phyloP scores from a whole-genome alignment of 2,888 invertebrate genomes.

The Melanchra persicariae region DNA sequence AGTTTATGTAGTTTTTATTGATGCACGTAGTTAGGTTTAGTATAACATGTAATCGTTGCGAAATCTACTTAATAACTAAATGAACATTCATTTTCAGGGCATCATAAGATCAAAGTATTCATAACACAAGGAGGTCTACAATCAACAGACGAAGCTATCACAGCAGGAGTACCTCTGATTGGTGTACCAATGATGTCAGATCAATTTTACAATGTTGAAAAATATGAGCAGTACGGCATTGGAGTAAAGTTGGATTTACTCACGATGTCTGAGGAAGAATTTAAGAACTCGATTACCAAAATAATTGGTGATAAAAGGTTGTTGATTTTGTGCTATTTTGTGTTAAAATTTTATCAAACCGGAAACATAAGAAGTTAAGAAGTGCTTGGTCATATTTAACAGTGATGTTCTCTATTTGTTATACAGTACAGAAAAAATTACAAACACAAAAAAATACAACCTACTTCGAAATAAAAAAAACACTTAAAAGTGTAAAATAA shows the following conservation, averaged over 20 bases:
- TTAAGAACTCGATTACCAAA: slow-evolving; percentile 17
- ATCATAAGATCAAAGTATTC: slow-evolving; percentile 75
- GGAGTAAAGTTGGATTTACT: slow-evolving; percentile 38
- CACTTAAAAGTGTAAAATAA: no score
- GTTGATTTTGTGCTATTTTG: background rate
- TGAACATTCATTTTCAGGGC: slow-evolving; percentile 19
- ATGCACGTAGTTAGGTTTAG: no score
- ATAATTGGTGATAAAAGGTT: slow-evolving; percentile 31
- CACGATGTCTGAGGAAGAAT: slow-evolving; percentile 19
- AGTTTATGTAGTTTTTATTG: no score
- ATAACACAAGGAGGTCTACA: slow-evolving; percentile 82
- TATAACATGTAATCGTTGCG: no score
- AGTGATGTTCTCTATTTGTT: no score
- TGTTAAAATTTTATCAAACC: no score
- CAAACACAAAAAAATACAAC: no score
- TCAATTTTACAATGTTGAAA: slow-evolving; percentile 73
- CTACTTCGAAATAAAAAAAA: no score
- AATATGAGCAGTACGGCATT: slow-evolving; percentile 34
- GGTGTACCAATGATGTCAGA: slow-evolving; percentile 78
- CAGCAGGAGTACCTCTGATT: slow-evolving; percentile 73
- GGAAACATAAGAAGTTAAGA: no score
- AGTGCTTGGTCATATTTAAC: no score
- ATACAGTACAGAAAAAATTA: no score
- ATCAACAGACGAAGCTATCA: slow-evolving; percentile 70
- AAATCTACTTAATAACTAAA: background rate